Evolutionary conservation across 1,140 invertebrate genomes (phyloP), one percentile per base, ranked within the genome.

Genomic region (Sitobion miscanthi): DNA sequence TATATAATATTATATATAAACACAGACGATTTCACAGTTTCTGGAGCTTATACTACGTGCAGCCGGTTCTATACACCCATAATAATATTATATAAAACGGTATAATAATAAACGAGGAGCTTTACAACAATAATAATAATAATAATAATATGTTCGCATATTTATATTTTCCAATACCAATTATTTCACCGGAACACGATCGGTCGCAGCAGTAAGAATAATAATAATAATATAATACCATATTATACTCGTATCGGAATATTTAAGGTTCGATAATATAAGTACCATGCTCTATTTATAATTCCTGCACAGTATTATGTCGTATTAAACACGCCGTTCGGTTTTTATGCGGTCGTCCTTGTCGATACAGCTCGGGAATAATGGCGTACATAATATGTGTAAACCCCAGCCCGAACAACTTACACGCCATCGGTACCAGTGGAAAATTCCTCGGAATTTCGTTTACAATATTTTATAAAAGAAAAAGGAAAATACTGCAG

Each of bases 181-280:
- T 85, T 85, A 85, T 85, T 85, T 85, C 42, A 25, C 23, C 38
- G 23, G 23, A 25, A 85, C 23, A 25, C 42, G 35, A 77, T 85
- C 38, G 23, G 83, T 85, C 42, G 38, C 62, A 11, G 49, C 11
- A 52, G 11, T 52, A 52, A 17, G 17, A 52, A 52, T 52, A 54
- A 54, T 54, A 54, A 52, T 52, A 62, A 30, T n/a, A 69, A n/a
- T 77, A 77, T 77, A 77, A 77, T 77, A 17, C 62, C n/a, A 20
- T 21, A 52, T 17, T 38, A 52, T 52, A n/a, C 62, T 77, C 62
- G 62, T 35, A n/a, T n/a, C 25, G 4, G 14, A 77, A 77, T 77
- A 77, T 77, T 77, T 77, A 77, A n/a, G n/a, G 62, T 77, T 77
- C 62, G 62, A 77, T n/a, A 77, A 77, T 77, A n/a, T 77, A 77